Conservation (phyloP, 2,888 invertebrate genomes). For the Callyntrura guangdongensis region DNA sequence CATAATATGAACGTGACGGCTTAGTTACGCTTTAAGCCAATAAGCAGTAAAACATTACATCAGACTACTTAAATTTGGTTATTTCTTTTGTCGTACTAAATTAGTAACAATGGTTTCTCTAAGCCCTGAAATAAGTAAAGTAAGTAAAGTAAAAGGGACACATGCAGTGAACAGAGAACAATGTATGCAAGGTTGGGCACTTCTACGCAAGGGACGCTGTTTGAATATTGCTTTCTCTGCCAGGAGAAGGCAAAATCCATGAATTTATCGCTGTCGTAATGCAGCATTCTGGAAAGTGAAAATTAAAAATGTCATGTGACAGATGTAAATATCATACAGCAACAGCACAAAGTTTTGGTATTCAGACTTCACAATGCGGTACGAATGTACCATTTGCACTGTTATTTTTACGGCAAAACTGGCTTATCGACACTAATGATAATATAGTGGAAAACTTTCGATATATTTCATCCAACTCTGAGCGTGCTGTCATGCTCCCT, state of each 20-base stretch:
- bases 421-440: not conserved
- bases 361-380: not conserved
- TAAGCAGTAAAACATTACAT: constrained; percentile 16
- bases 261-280: constrained; percentile 21
- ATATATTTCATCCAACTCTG: not conserved
- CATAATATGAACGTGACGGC: not conserved
- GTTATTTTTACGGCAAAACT: no score
- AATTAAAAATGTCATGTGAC: constrained; percentile 28
- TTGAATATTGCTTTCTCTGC: not conserved
- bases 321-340: constrained; percentile 26
- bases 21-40: not conserved
- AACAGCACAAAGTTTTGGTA: not conserved
- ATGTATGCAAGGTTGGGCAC: no score
- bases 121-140: no score
- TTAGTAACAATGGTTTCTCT: not conserved
- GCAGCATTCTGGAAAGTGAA: not conserved
- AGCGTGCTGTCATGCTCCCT: not conserved
- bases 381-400: no score
- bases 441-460: not conserved
- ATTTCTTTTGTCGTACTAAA: not conserved
- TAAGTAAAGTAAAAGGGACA: no score
- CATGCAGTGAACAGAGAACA: no score
- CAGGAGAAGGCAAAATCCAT: constrained; percentile 6
- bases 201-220: no score
- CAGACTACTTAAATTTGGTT: not conserved